Conservation (phyloP, 2,888 invertebrate genomes). For the Scaptomyza caliginosa region DNA sequence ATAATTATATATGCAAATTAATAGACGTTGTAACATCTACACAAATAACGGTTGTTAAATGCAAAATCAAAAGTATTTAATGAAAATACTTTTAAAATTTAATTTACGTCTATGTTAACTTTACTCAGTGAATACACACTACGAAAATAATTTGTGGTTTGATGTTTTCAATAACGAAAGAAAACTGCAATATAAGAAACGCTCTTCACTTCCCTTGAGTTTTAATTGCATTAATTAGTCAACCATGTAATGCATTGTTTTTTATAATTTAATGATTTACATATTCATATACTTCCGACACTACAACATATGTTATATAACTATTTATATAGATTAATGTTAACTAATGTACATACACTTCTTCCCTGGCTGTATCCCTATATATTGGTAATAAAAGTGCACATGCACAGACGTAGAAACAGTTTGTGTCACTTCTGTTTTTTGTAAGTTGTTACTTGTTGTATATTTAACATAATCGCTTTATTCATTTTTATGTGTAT, state of each 20-base stretch:
- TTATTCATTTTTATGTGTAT: constrained; percentile 45
- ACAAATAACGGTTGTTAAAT: neutral
- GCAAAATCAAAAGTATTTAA: neutral
- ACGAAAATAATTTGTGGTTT: neutral
- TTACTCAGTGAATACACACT: neutral
- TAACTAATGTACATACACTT: constrained; percentile 58
- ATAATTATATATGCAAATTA: neutral
- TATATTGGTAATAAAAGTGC: constrained; percentile 44
- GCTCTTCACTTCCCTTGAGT: neutral
- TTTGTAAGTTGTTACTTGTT: constrained; percentile 15
- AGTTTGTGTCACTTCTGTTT: constrained; percentile 26
- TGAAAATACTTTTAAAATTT: neutral
- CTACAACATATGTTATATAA: constrained; percentile 56
- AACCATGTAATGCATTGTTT: constrained; percentile 17
- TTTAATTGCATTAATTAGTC: constrained; percentile 13
- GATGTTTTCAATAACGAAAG: constrained; percentile 13
- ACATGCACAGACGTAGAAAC: constrained; percentile 47
- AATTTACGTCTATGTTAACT: neutral
- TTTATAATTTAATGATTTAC: constrained; percentile 70
- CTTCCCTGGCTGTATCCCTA: constrained; percentile 20
- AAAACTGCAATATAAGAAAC: neutral
- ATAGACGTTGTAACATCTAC: neutral
- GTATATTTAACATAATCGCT: constrained; percentile 29
- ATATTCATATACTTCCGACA: constrained; percentile 59
- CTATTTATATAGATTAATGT: constrained; percentile 43